Base-by-base conservation (phyloP, 2,113 vertebrate species). In the Catagonus wagneri region DNA sequence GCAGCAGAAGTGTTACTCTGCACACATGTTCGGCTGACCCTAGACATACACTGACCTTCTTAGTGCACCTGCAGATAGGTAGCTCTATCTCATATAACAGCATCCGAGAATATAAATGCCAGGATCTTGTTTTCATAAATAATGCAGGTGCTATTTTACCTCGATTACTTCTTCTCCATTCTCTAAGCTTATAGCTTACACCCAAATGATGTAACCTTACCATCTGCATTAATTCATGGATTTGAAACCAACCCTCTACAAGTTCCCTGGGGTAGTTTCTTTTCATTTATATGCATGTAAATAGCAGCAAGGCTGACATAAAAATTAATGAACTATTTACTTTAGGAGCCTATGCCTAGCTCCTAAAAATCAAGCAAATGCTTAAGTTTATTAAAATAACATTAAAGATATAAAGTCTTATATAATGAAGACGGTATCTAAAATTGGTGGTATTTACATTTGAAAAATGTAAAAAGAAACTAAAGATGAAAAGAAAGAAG, bases 261-360 rank as follows among this genome's bases (percentile, higher is more conserved):
- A 78, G 63, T 97, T 98, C 88, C 97, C 93, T 83, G 69, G 76
- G 81, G 95, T 94, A 65, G 88, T 92, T 97, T 92, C 90, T 74
- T 89, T 97, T 97, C 96, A 97, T 96, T 97, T 95, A 84, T 96
- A 96, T 97, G 94, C 81, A 94, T 71, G 76, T 89, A 97, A 95
- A 96, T 93, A 96, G 84, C 80, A 96, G 63, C 23, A 63, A 94
- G 81, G 86, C 39, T 95, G 93, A 80, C 68, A 96, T 95, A 97
- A 97, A 96, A 97, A 97, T 95, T 97, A 98, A 97, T 94, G 96
- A 94, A 91, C 95, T 95, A 95, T 96, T 98, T 96, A 90, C 60
- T 66, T 93, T 90, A 92, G 84, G 65, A 91, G 32, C 52, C 83
- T 79, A 80, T 71, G 36, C 68, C 15, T 79, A 65, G 34, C 29